phyloP scores from a whole-genome alignment of 2,888 invertebrate species.

The Platerodrilus igneus region DNA sequence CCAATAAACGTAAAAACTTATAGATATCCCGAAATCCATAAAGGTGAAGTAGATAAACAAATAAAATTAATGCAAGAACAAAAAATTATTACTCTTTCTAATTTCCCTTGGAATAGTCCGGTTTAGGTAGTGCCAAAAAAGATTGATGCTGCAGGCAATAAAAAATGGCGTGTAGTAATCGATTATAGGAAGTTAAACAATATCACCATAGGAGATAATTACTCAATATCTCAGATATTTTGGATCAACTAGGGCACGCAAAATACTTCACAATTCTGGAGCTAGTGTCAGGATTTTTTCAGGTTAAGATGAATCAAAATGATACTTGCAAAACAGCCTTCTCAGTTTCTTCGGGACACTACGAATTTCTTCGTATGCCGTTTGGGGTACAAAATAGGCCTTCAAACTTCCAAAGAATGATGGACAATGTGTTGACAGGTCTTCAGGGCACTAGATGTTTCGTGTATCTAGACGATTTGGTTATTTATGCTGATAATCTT shows the following conservation, averaged over 20 bases:
- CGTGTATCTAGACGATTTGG: slow-evolving; percentile 35
- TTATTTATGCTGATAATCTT: slow-evolving; percentile 26
- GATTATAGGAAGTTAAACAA: slow-evolving; percentile 40
- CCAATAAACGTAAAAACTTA: too few relatives aligned
- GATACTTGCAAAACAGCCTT: slow-evolving; percentile 37
- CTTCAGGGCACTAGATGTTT: slow-evolving; percentile 21
- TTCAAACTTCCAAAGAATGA: slow-evolving; percentile 41
- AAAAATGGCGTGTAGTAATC: slow-evolving; percentile 36
- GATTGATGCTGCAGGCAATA: too few relatives aligned
- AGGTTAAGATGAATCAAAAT: slow-evolving; percentile 28
- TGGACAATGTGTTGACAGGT: slow-evolving; percentile 31
- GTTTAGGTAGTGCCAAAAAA: too few relatives aligned
- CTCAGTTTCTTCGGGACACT: slow-evolving; percentile 33
- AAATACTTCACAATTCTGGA: slow-evolving; percentile 36
- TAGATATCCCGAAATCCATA: too few relatives aligned
- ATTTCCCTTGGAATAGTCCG: too few relatives aligned
- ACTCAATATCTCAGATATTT: slow-evolving; percentile 27
- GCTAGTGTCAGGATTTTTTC: slow-evolving; percentile 37
- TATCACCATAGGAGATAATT: slow-evolving; percentile 33
- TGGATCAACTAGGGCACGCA: slow-evolving; percentile 29
- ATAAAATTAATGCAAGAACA: too few relatives aligned
- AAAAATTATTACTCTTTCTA: too few relatives aligned
- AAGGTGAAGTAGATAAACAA: too few relatives aligned
- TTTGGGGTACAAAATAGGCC: slow-evolving; percentile 38
- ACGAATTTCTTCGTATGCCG: slow-evolving; percentile 36